These are phyloP conservation scores for Numenius phaeopus DNA, from an alignment of 2,797 vertebrate genomes.

Conservation along the genomic window DNA sequence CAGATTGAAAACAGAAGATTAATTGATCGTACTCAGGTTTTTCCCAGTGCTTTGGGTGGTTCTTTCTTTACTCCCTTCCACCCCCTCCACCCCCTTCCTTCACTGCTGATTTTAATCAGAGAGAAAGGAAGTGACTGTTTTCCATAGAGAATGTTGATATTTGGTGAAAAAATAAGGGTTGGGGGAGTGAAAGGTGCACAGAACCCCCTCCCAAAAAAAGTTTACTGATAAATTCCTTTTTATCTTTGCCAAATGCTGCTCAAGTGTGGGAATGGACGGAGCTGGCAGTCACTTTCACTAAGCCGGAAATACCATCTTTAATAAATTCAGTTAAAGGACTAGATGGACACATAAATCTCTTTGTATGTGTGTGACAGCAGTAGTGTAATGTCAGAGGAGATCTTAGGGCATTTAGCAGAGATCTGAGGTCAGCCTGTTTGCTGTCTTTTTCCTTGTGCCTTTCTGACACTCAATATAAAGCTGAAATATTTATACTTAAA, in stretches of 20 bases:
- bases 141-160: constrained; percentile 36
- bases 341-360: constrained; percentile 46
- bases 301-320: constrained; percentile 56
- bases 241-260: constrained; percentile 45
- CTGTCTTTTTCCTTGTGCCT: constrained; percentile 49
- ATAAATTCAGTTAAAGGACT: constrained; percentile 53
- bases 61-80: constrained; percentile 17
- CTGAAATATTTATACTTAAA: constrained; percentile 59
- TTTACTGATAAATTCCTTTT: constrained; percentile 60
- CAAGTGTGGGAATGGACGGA: constrained; percentile 58
- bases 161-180: constrained; percentile 37
- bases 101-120: constrained; percentile 65
- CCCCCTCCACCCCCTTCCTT: background rate
- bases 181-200: constrained; percentile 44
- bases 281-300: constrained; percentile 40
- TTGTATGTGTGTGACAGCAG: constrained; percentile 13
- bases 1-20: constrained; percentile 37
- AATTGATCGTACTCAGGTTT: constrained; percentile 31
- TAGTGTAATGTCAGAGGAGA: constrained; percentile 41
- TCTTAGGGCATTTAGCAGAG: constrained; percentile 41
- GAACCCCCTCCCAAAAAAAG: background rate
- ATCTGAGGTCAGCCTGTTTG: constrained; percentile 49
- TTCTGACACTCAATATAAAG: constrained; percentile 47
- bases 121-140: constrained; percentile 63
- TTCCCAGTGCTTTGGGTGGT: background rate